Evolutionary conservation across 2,797 vertebrate species (phyloP).

Genomic region (Crenichthys baileyi): DNA sequence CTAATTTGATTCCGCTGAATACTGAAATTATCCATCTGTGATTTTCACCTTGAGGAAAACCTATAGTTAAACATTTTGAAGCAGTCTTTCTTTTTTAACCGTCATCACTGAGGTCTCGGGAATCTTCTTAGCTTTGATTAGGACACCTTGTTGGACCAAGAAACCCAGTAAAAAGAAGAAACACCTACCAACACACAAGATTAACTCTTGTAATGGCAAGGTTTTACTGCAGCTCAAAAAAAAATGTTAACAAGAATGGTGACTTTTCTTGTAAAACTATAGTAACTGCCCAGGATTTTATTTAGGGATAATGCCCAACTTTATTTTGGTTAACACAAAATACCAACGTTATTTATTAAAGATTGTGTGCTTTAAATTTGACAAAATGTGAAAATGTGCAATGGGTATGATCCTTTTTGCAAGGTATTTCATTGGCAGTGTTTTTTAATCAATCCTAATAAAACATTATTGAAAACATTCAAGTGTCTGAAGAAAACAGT

Average conservation of each 20-base stretch:
- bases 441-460: constrained; percentile 19
- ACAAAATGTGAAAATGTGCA: neutral
- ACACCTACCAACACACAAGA: neutral
- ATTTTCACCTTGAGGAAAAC: constrained; percentile 55
- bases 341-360: neutral
- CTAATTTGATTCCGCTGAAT: constrained; percentile 27
- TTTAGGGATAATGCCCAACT: neutral
- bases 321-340: neutral
- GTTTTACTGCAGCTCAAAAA: neutral
- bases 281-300: neutral
- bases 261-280: constrained; percentile 3
- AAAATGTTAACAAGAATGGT: constrained; percentile 4
- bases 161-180: neutral
- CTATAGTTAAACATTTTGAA: constrained; percentile 32
- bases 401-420: neutral
- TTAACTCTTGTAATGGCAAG: neutral
- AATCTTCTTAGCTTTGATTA: constrained; percentile 1
- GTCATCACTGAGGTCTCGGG: constrained; percentile 1
- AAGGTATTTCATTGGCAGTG: neutral
- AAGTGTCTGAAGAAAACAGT: neutral
- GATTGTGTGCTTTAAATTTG: neutral
- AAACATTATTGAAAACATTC: constrained; percentile 6
- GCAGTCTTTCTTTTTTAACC: constrained; percentile 24
- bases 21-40: constrained; percentile 28
- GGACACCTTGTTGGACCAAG: neutral